A percentile compares a stretch with the other conserved stretches of the same genome.
These are phyloP conservation scores for Platycercus adscitus DNA, from an alignment of 2,113 vertebrate genomes.

Conservation along the genomic window DNA sequence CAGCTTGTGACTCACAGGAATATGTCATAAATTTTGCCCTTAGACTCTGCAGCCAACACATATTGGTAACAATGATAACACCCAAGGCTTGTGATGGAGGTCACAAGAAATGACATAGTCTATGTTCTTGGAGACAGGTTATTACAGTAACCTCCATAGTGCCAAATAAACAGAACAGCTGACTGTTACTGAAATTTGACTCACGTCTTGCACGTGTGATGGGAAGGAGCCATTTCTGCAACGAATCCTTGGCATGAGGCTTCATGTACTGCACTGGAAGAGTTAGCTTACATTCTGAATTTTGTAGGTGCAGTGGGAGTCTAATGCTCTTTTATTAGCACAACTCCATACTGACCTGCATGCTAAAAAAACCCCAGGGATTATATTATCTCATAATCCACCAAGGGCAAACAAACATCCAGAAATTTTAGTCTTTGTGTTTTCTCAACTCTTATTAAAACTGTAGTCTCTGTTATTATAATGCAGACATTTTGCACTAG, in stretches of 20 bases:
- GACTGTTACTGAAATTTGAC: neutral
- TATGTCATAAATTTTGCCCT: neutral
- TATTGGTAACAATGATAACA: neutral
- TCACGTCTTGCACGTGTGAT: neutral
- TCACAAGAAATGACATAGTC: neutral
- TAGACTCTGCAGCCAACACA: neutral
- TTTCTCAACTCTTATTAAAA: constrained; percentile 1
- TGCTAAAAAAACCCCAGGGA: neutral
- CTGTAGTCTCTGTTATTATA: neutral
- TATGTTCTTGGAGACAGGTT: accelerated
- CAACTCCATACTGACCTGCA: neutral
- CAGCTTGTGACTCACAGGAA: neutral
- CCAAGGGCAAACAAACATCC: constrained; percentile 30
- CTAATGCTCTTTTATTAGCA: neutral
- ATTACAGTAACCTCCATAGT: neutral
- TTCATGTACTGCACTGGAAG: neutral
- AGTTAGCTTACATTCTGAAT: neutral
- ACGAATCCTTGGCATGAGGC: accelerated
- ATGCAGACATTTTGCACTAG: neutral
- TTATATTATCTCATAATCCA: neutral
- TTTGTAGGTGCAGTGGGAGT: neutral
- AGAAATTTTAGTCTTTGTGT: constrained; percentile 2
- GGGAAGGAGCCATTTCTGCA: neutral
- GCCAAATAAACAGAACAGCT: neutral
- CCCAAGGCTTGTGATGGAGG: neutral